Percentiles rank a stretch among this genome's conserved stretches.
Evolutionary conservation across 1,140 invertebrate genomes (phyloP).

Genomic region (Drosophila micromelanica): DNA sequence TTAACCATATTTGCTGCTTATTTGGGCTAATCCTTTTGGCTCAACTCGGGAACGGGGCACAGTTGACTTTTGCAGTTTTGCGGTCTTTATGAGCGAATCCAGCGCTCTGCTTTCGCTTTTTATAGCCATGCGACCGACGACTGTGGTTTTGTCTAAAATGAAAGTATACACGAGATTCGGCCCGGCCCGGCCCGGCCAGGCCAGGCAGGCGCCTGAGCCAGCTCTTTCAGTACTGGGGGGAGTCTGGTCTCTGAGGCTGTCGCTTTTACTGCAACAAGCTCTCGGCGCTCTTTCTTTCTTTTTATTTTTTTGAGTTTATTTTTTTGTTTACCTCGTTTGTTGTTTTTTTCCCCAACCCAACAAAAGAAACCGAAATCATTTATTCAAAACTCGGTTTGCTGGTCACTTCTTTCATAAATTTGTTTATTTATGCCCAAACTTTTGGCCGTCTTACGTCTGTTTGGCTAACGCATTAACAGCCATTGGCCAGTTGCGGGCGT

Average conservation of each 20-base stretch:
- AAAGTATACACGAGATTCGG: constrained; percentile 60
- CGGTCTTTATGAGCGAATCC: constrained; percentile 80
- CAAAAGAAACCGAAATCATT: constrained; percentile 79
- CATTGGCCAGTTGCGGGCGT: constrained; percentile 36
- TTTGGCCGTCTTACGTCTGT: constrained; percentile 36
- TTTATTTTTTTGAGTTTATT: constrained; percentile 58
- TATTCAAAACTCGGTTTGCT: constrained; percentile 75
- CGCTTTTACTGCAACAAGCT: constrained; percentile 61
- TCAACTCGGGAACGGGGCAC: constrained; percentile 19
- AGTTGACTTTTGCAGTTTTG: constrained; percentile 78
- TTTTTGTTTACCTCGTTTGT: constrained; percentile 57
- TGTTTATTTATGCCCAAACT: constrained; percentile 44
- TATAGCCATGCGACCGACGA: constrained; percentile 52
- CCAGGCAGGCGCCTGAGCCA: constrained; percentile 17
- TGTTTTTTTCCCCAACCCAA: constrained; percentile 36
- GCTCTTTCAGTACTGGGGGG: constrained; percentile 15
- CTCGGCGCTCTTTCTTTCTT: constrained; percentile 45
- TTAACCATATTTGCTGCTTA: constrained; percentile 60
- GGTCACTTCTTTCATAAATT: constrained; percentile 72
- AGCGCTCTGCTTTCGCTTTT: constrained; percentile 78
- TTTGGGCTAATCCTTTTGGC: constrained; percentile 34
- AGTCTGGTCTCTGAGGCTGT: constrained; percentile 22
- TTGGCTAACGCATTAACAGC: constrained; percentile 62
- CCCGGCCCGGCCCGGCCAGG: background rate
- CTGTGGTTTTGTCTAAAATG: constrained; percentile 52